Conservation (phyloP, 1,140 invertebrate genomes). For the Bombus vancouverensis region DNA sequence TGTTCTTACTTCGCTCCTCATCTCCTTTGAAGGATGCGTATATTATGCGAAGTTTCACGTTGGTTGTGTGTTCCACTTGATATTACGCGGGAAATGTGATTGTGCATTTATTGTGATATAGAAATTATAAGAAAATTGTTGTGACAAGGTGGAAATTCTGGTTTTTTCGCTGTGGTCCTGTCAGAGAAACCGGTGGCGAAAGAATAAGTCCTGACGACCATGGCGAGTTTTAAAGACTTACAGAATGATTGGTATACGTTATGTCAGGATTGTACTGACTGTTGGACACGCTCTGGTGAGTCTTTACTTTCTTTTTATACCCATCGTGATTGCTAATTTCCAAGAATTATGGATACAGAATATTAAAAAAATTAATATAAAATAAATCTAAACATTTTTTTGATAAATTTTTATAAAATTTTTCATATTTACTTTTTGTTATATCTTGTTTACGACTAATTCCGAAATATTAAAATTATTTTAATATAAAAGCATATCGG, state of each 20-base stretch:
- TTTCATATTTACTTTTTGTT: background rate
- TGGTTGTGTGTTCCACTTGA: background rate
- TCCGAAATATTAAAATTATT: no score
- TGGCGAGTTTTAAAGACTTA: slow-evolving; percentile 77
- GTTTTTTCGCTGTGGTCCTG: background rate
- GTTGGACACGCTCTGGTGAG: slow-evolving; percentile 74
- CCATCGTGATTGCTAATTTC: background rate
- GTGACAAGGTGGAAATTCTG: slow-evolving; percentile 19
- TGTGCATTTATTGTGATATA: slow-evolving; percentile 9
- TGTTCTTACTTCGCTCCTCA: slow-evolving; percentile 49
- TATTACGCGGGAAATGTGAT: slow-evolving; percentile 13
- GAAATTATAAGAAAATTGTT: background rate
- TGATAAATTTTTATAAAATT: background rate
- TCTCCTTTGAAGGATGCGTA: slow-evolving; percentile 4
- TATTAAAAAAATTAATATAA: background rate
- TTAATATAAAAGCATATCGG: no score
- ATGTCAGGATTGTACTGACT: slow-evolving; percentile 74
- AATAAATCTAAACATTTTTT: background rate
- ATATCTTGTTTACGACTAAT: no score
- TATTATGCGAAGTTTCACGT: slow-evolving; percentile 10
- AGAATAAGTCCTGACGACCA: slow-evolving; percentile 23
- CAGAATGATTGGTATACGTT: slow-evolving; percentile 77
- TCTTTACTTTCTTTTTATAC: slow-evolving; percentile 28
- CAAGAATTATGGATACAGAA: no score
- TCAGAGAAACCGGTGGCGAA: slow-evolving; percentile 10